Base-by-base conservation (phyloP, 2,888 invertebrate species). In the Ennomos quercinarius region DNA sequence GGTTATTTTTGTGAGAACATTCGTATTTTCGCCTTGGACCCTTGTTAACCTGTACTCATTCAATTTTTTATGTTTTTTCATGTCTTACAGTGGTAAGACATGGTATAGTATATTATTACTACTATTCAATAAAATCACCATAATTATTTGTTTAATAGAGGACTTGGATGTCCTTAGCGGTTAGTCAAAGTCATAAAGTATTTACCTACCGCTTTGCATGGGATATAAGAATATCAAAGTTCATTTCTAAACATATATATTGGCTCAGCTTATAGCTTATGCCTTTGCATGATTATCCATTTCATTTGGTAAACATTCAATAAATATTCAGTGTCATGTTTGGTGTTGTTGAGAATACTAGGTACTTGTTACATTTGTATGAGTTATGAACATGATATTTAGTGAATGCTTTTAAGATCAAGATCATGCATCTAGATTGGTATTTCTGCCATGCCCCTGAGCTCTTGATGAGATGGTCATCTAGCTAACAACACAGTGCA, bases 61-160 rank as follows among this genome's bases (percentile, higher is more conserved):
- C 38, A 52, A 49, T 44, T 51, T 59, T 56, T 63, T 60, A 46
- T 57, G 52, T 11, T 43, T 47, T 64, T 64, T 48, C 68, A 69
- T 67, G 69, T 67, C 66, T 66, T 46, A 42, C 64, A 62, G 60
- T 49, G 38, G 36, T 54, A 57, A 60, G 55, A 63, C 63, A 65
- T 57, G 48, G 41, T 63, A 66, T 27, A 27, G 27, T 27, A 27
- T 27, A 27, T 27, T 27, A 27, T 27, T 27, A 27, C 27, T 27
- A 27, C 27, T 27, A 27, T 60, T 55, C 10, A 46, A 59, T 54
- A 51, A 59, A 55, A 56, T 57, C 45, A 48, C 52, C 59, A 64
- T 48, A 27, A 46, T 51, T 27, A 35, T 40, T 37, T 44, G 17
- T 43, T 8, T 36, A n/a, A 52, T 39, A 27, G 27, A 27, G 27